Evolutionary conservation across 2,797 vertebrate species (phyloP), one percentile per base, ranked within the genome.

Genomic region (Brachyrhaphis roseni): DNA sequence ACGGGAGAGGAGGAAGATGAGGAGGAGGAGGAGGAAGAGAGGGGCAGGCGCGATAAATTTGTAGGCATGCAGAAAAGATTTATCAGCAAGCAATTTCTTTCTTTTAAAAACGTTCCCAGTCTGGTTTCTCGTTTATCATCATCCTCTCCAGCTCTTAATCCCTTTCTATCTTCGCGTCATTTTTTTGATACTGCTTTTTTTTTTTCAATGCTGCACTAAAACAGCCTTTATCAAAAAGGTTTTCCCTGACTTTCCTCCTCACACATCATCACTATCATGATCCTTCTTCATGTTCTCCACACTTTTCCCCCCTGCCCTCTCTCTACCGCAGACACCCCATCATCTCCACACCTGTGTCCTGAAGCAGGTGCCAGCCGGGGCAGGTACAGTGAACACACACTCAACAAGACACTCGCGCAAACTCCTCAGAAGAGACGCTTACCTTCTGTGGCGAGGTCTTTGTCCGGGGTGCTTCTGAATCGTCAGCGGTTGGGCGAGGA

Each of bases 361-460:
- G 41, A 85, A 83, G 59, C 62, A 73, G 57, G 46, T 71, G 47
- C 34, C 64, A 46, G 53, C 39, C 70, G 46, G 75, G 78, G 79
- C 72, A 45, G 72, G 73, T 53, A 55, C 72, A 43, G 62, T 72
- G 72, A 75, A 73, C 53, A 68, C 15, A 68, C 53, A 77, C 16
- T 49, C 26, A 70, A 20, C 20, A 6, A 49, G 13, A 78, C 43
- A 74, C 20, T 49, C 20, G 64, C 13, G 73, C 49, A 77, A 76
- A 79, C 68, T 66, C 20, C 57, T 66, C 13, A 51, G 16, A 75
- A 12, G 64, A 75, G 36, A 78, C 80, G 83, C 90, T 87, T 83
- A 93, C 92, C 93, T 93, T 79, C 76, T 62, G 83, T 87, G 86
- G 86, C 84, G 74, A 84, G 78, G 91, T 92, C 84, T 92, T 88